Base-by-base conservation (phyloP, 1,140 invertebrate species). In the Anthonomus grandis region DNA sequence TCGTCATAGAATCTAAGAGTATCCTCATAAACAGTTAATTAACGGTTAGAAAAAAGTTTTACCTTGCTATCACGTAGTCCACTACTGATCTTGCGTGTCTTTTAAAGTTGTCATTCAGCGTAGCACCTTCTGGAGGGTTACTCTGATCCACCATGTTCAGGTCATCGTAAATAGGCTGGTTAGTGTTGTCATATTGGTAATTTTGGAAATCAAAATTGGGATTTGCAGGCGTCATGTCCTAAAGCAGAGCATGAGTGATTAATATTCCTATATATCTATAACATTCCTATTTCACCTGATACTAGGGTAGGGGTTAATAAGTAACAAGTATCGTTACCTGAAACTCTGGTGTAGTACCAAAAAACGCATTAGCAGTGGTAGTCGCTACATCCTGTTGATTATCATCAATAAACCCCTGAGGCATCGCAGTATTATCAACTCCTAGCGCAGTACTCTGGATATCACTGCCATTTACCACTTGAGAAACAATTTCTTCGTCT, bases 21-120 rank as follows among this genome's bases (percentile, higher is more conserved):
- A 17, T 15, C 17, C 9, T 13, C 2, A 41, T n/a, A 13, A 3
- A 41, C 1, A 13, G 12, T 41, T 45, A 9, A 19, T 45, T 45
- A 45, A 18, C 24, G n/a, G 18, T 8, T 10, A 12, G 21, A 17
- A 9, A 45, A 45, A 45, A 10, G 31, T 39, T 5, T 13, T 59
- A 60, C 53, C 57, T 63, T 24, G 65, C 62, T 23, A 68, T 61
- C 2, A 70, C 37, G 42, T 68, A 70, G 57, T 70, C 68, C 15
- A 63, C 62, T 4, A 68, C 49, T 21, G 67, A 69, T 58, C 64
- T 58, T 31, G 21, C 49, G 17, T 50, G 62, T 60, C 64, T 58
- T 25, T 52, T 52, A 24, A 49, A 27, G 22, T 55, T 55, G 1
- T 3, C 12, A 21, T 59, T 59, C 2, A 41, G 10, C 22, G 15